Percentiles rank a stretch among this genome's conserved stretches.
Conservation (phyloP, 2,113 vertebrate genomes). For the Phyllostomus hastatus region DNA sequence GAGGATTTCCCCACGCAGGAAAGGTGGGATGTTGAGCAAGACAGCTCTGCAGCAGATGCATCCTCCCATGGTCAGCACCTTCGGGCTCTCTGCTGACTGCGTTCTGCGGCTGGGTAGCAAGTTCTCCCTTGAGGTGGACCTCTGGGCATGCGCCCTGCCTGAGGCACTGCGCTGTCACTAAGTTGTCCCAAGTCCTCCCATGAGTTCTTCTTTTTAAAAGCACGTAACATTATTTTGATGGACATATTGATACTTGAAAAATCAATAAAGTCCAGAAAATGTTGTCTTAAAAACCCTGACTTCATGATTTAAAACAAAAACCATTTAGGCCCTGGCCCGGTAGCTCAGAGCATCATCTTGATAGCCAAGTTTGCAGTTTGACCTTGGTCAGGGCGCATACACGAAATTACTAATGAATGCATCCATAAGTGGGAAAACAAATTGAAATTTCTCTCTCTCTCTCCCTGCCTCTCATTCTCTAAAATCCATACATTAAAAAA, state of each 20-base stretch:
- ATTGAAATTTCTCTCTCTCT: not conserved
- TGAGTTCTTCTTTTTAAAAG: not conserved
- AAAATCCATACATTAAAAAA: not conserved
- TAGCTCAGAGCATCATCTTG: not conserved
- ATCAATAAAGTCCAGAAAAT: not conserved
- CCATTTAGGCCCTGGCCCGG: not conserved
- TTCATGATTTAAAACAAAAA: not conserved
- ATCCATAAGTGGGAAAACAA: not conserved
- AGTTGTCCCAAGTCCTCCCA: not conserved
- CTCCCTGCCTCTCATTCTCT: not conserved
- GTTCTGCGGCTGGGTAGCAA: not conserved
- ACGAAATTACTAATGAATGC: not conserved
- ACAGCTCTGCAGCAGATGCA: not conserved
- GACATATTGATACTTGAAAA: not conserved
- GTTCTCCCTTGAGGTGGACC: not conserved
- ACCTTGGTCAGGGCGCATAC: not conserved
- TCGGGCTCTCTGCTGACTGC: not conserved
- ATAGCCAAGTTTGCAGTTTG: not conserved
- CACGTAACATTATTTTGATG: not conserved
- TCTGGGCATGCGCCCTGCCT: not conserved
- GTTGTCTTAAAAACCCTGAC: not conserved
- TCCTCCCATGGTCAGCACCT: not conserved
- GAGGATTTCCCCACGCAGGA: not conserved
- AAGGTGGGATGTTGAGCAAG: not conserved
- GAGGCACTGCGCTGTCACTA: not conserved